phyloP scores from a whole-genome alignment of 2,888 invertebrate species.

The Drosophila buzzatii region DNA sequence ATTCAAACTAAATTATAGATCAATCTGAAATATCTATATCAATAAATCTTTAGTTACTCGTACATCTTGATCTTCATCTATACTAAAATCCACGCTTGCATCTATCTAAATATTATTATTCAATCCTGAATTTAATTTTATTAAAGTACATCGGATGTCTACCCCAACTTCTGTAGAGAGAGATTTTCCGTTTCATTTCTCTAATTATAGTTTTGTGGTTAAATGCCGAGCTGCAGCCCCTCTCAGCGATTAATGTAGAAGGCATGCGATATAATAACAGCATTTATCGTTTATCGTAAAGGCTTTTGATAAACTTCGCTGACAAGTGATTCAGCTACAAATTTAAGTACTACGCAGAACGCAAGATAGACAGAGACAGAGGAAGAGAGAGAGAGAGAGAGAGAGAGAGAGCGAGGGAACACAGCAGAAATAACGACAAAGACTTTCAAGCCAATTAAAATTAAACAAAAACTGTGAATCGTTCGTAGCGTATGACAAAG shows the following conservation, averaged over 20 bases:
- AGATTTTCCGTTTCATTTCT: conserved; percentile 4
- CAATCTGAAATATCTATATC: not conserved
- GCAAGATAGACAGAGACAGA: not conserved
- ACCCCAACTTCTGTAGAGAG: not conserved
- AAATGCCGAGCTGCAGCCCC: conserved; percentile 15
- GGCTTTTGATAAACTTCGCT: conserved; percentile 13
- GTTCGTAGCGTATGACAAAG: conserved; percentile 32
- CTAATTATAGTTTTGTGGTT: conserved; percentile 33
- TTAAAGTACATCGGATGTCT: not conserved
- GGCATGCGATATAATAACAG: conserved; percentile 25
- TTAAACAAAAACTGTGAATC: conserved; percentile 54
- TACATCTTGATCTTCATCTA: not conserved
- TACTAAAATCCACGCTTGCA: not conserved
- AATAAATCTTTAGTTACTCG: not conserved
- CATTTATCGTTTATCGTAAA: conserved; percentile 38
- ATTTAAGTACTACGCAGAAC: conserved; percentile 42
- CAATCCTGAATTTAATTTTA: not conserved
- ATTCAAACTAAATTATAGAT: not conserved
- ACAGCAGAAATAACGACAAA: conserved; percentile 40
- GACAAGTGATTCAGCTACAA: conserved; percentile 46
- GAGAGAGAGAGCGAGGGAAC: not conserved
- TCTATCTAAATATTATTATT: no score
- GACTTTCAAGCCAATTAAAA: conserved; percentile 63
- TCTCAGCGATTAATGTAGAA: conserved; percentile 21
- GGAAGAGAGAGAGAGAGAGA: not conserved